Base-by-base conservation (phyloP, 2,797 vertebrate species). In the Enteromius radiatus region DNA sequence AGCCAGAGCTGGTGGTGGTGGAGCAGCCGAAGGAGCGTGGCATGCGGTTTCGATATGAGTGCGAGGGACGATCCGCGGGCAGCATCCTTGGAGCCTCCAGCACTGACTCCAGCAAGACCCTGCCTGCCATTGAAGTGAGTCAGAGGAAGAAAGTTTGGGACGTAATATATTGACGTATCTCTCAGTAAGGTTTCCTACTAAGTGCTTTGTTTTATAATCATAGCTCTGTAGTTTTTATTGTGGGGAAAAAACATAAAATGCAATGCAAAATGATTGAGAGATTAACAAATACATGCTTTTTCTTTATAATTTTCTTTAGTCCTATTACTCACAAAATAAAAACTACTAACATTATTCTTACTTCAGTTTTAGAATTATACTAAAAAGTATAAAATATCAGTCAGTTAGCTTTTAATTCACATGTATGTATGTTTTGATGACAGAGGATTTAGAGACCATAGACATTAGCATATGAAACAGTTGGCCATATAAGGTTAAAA, bases 1-100 rank as follows among this genome's bases (percentile, higher is more conserved):
- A 92, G 0, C 97, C 97, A 0, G 87, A 84, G 15, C 88, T 98
- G 49, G 89, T 94, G 84, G 95, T 99, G 85, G 91, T 91, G 0
- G 97, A 98, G 91, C 96, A 99, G 91, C 97, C 97, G 64, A 98
- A 97, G 86, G 96, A 98, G 89, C 91, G 97, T 5, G 97, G 97
- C 31, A 98, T 98, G 97, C 92, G 97, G n/a, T 99, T 99, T 88
- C 97, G 97, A 63, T 99, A 99, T 1, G 95, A 98, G 89, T 99
- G 97, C 1, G 97, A 97, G 88, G 97, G 97, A 0, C 94, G 97
- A 33, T 98, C 97, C 0, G 97, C 96, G 0, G 97, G 97, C 26
- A 99, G 97, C 93, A 99, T 99, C 90, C 92, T 98, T 14, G 97
- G 97, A 0, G 92, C 94, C 41, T 94, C 93, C 85, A 97, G 96